Conservation (phyloP, 1,140 invertebrate species). For the Pectinophora gossypiella region DNA sequence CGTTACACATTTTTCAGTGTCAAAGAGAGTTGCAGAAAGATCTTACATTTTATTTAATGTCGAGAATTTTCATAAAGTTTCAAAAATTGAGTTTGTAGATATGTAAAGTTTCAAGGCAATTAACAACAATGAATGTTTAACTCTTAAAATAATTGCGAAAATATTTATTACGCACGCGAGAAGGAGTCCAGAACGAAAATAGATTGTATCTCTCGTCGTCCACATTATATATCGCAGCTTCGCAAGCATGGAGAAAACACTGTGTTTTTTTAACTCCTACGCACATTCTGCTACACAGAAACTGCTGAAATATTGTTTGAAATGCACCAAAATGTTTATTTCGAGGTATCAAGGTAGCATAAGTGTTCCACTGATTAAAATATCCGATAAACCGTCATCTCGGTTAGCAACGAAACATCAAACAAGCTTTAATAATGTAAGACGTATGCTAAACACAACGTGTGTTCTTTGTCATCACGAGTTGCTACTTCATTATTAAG, state of each 20-base stretch:
- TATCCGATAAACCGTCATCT: too few species aligned
- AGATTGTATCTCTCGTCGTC: constrained; percentile 35
- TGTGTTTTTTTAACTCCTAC: constrained; percentile 48
- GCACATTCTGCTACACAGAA: constrained; percentile 23
- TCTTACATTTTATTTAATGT: too few species aligned
- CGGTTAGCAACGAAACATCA: too few species aligned
- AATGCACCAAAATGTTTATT: constrained; percentile 13
- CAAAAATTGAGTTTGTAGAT: too few species aligned
- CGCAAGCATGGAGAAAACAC: constrained; percentile 29
- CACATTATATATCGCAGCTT: constrained; percentile 47
- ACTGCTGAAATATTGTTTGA: constrained; percentile 23
- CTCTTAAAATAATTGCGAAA: constrained; percentile 33
- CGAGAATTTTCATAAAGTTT: too few species aligned
- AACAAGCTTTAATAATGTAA: too few species aligned
- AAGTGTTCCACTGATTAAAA: neutral
- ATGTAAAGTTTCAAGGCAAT: too few species aligned
- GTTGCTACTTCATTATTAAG: too few species aligned
- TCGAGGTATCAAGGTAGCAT: neutral
- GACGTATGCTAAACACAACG: too few species aligned
- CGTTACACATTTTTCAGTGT: neutral
- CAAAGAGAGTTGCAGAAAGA: too few species aligned
- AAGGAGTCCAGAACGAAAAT: constrained; percentile 36
- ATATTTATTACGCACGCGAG: constrained; percentile 36
- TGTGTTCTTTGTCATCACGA: too few species aligned
- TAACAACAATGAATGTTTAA: constrained; percentile 11